These are phyloP conservation scores for Lutjanus campechanus DNA, from an alignment of 2,797 vertebrate species.

Conservation along the genomic window DNA sequence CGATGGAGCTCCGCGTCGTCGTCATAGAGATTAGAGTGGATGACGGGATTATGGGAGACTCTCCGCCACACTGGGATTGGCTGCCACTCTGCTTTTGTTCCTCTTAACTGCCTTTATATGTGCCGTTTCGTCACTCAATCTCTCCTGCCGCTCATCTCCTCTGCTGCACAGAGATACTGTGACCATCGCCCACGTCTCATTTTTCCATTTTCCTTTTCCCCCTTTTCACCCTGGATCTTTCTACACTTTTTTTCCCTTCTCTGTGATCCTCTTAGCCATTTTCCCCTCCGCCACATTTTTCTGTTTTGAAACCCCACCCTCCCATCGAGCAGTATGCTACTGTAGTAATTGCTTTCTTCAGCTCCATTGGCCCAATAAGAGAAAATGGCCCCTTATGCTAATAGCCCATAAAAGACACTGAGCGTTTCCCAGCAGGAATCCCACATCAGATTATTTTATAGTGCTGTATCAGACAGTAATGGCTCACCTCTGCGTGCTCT, in stretches of 20 bases:
- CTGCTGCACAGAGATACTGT: slow-evolving; percentile 34
- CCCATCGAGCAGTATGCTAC: slow-evolving; percentile 59
- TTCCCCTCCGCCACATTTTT: slow-evolving; percentile 40
- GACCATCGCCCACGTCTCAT: slow-evolving; percentile 32
- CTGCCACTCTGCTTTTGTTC: slow-evolving; percentile 59
- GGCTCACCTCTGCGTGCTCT: slow-evolving; percentile 35
- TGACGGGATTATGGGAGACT: slow-evolving; percentile 67
- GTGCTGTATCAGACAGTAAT: slow-evolving; percentile 42
- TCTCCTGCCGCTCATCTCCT: slow-evolving; percentile 29
- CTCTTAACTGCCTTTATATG: slow-evolving; percentile 43
- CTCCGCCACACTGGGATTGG: slow-evolving; percentile 48
- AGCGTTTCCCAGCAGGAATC: slow-evolving; percentile 69
- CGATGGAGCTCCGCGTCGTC: slow-evolving; percentile 54
- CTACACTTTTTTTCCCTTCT: slow-evolving; percentile 11
- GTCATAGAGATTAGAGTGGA: slow-evolving; percentile 71
- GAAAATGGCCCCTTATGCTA: slow-evolving; percentile 73
- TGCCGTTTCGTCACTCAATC: slow-evolving; percentile 43
- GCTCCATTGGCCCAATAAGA: slow-evolving; percentile 75
- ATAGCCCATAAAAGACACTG: slow-evolving; percentile 72
- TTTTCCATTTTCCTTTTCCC: neutral
- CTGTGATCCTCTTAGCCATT: slow-evolving; percentile 48
- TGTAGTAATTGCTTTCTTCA: slow-evolving; percentile 79
- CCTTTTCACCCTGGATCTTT: slow-evolving; percentile 15
- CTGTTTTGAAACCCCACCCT: slow-evolving; percentile 54
- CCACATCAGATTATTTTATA: slow-evolving; percentile 63